Evolutionary conservation across 2,797 vertebrate species (phyloP).

Genomic region (Ctenosaura bakeri): DNA sequence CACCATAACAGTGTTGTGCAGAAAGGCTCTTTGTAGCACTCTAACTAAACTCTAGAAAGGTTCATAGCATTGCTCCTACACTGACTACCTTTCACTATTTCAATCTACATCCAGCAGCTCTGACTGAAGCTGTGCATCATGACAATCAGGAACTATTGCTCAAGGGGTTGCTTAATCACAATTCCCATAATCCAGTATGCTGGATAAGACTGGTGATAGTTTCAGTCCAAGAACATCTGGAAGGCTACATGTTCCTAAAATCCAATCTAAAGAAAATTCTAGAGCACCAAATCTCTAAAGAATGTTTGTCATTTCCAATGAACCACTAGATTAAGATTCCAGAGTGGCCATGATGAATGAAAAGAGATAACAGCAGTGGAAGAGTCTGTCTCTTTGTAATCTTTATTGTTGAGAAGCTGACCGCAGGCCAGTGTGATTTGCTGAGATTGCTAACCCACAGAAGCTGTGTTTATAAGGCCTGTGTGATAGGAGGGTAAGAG

Average conservation of each 20-base stretch:
- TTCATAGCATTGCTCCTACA: too few relatives aligned
- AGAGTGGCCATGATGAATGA: background rate
- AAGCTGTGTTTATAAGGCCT: background rate
- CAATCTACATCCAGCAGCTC: too few relatives aligned
- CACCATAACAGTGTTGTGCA: too few relatives aligned
- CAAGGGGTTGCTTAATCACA: background rate
- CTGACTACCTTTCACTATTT: too few relatives aligned
- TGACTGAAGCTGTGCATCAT: too few relatives aligned
- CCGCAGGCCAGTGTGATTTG: background rate
- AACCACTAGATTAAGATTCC: background rate
- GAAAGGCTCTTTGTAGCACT: too few relatives aligned
- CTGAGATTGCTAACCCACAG: background rate
- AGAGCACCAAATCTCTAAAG: background rate
- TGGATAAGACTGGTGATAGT: background rate
- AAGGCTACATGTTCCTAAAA: background rate
- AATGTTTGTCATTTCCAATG: slow-evolving; percentile 14
- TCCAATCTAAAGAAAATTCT: slow-evolving; percentile 28
- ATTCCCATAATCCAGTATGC: too few relatives aligned
- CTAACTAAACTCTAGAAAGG: too few relatives aligned
- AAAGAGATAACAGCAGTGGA: background rate
- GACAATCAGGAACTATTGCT: too few relatives aligned
- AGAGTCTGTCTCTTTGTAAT: background rate
- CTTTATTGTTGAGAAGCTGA: background rate
- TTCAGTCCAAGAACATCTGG: background rate
- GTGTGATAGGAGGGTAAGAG: background rate